These are phyloP conservation scores for Alexandromys fortis DNA, from an alignment of 2,113 vertebrate species.

Conservation along the genomic window DNA sequence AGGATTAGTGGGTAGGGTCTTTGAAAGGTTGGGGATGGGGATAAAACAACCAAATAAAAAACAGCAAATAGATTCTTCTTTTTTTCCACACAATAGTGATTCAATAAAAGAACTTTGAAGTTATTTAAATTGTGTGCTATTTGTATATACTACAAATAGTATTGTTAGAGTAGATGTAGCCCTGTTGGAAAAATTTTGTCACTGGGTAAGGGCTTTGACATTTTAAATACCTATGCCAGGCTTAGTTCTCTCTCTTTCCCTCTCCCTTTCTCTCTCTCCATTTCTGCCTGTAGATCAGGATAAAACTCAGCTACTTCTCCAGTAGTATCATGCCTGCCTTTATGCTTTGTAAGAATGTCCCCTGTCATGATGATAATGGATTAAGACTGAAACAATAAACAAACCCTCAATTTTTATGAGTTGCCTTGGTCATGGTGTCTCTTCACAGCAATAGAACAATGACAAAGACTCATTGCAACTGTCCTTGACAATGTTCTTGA, in stretches of 20 bases:
- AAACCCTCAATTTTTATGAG: neutral
- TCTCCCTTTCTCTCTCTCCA: rapidly evolving
- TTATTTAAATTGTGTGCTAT: neutral
- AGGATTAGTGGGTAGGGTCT: neutral
- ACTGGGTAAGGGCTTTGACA: neutral
- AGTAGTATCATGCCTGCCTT: neutral
- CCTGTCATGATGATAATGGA: neutral
- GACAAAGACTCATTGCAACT: neutral
- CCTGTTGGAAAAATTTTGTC: neutral
- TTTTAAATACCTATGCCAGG: neutral
- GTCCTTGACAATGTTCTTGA: neutral
- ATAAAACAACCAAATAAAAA: neutral
- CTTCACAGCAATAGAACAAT: neutral
- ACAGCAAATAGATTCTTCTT: neutral
- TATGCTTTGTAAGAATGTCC: neutral
- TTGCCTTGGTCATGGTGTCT: neutral
- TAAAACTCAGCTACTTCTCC: neutral
- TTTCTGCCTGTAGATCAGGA: neutral
- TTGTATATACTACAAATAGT: neutral
- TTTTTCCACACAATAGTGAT: neutral
- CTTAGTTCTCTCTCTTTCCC: neutral
- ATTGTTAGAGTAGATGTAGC: neutral
- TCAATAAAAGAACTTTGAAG: neutral
- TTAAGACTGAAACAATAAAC: neutral
- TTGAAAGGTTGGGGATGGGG: neutral